Percentiles rank a stretch among this genome's conserved stretches.
phyloP scores from a whole-genome alignment of 2,888 invertebrate genomes.

The Drosophila hamatofila region DNA sequence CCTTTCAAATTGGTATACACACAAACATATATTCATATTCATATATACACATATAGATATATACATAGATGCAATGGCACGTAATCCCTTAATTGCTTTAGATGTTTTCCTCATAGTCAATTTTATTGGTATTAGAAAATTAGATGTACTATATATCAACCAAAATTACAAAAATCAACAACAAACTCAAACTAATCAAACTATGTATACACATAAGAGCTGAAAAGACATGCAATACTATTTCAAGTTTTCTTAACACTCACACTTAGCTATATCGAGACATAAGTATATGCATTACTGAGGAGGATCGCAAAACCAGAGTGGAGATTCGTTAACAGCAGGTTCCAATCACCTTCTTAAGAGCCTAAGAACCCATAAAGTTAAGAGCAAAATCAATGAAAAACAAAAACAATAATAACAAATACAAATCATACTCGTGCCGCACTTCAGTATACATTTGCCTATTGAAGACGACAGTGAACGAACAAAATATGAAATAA shows the following conservation, averaged over 20 bases:
- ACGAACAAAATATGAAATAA: constrained; percentile 24
- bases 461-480: constrained; percentile 7
- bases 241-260: constrained; percentile 65
- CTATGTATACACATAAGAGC: constrained; percentile 50
- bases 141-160: constrained; percentile 24
- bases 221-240: constrained; percentile 64
- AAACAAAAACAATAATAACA: constrained; percentile 10
- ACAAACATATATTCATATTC: constrained; percentile 14
- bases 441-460: constrained; percentile 21
- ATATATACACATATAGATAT: constrained; percentile 8
- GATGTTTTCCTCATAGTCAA: constrained; percentile 43
- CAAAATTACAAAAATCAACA: constrained; percentile 17
- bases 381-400: constrained; percentile 12
- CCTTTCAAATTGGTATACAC: constrained; percentile 55
- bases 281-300: constrained; percentile 29
- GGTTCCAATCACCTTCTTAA: constrained; percentile 35
- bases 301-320: constrained; percentile 19
- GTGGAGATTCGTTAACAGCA: constrained; percentile 20
- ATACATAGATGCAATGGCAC: constrained; percentile 15
- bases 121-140: constrained; percentile 52
- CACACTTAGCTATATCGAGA: constrained; percentile 44
- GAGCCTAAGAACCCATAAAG: constrained; percentile 25
- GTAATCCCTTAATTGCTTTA: constrained; percentile 36
- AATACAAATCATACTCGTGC: constrained; percentile 32
- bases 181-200: constrained; percentile 43